phyloP scores from a whole-genome alignment of 2,797 vertebrate species.

The Pteronotus mesoamericanus region DNA sequence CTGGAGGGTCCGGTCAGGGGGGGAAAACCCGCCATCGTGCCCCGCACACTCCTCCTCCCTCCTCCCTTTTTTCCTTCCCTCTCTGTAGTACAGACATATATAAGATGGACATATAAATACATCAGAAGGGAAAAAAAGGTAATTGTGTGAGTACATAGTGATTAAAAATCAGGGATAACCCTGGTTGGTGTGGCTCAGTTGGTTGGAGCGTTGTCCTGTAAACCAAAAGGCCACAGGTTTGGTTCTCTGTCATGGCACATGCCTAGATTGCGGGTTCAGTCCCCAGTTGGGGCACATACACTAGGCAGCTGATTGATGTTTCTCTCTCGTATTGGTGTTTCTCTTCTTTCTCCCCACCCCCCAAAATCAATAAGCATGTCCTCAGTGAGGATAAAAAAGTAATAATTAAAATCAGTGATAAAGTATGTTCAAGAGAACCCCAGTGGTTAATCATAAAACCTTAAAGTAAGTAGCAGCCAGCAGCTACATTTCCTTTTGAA shows the following conservation, averaged over 20 bases:
- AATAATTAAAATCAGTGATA: neutral
- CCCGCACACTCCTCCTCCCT: accelerated
- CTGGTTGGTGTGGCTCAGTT: neutral
- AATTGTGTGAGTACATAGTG: neutral
- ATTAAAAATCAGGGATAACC: neutral
- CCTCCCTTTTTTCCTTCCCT: neutral
- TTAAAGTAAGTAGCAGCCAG: neutral
- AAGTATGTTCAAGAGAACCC: neutral
- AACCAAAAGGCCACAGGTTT: neutral
- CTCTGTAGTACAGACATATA: accelerated
- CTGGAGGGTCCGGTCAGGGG: too few species aligned
- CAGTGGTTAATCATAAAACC: neutral
- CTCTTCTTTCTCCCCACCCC: too few species aligned
- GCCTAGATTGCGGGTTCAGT: neutral
- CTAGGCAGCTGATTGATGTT: neutral
- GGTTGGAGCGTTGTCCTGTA: neutral
- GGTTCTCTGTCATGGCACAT: neutral
- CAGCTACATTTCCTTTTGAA: neutral
- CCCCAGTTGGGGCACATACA: neutral
- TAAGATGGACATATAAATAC: too few species aligned
- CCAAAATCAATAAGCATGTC: neutral
- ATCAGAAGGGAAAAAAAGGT: too few species aligned
- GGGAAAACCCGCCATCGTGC: accelerated
- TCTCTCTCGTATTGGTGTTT: too few species aligned
- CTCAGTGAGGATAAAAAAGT: neutral